A percentile compares a stretch with the other conserved stretches of the same genome.
phyloP scores from a whole-genome alignment of 2,113 vertebrate genomes.

The Micronisus gabar region DNA sequence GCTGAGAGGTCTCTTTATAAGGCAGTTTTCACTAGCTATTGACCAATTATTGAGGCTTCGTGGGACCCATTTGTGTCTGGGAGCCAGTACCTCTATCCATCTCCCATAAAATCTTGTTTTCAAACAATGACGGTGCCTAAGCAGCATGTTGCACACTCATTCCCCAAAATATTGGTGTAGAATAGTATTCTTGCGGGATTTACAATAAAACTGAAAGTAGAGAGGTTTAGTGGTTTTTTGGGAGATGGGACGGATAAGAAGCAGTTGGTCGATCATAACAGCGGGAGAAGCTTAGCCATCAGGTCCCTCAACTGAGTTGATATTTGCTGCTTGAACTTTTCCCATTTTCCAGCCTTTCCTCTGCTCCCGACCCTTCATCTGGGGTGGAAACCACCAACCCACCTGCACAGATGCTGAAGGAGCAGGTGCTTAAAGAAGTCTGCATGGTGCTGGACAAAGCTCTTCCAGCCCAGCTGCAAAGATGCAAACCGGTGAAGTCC shows the following conservation, averaged over 20 bases:
- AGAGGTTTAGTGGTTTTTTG: accelerated
- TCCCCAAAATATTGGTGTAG: accelerated
- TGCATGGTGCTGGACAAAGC: neutral
- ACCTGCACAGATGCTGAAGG: accelerated
- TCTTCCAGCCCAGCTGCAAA: neutral
- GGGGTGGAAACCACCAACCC: neutral
- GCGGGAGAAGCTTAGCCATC: neutral
- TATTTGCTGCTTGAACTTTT: neutral
- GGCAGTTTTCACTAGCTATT: neutral
- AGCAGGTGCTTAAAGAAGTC: neutral
- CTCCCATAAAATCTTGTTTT: neutral
- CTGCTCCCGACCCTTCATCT: neutral
- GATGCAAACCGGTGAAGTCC: neutral
- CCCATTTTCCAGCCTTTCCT: neutral
- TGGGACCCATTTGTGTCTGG: neutral
- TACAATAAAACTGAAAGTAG: neutral
- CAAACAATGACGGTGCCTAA: accelerated
- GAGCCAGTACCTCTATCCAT: neutral
- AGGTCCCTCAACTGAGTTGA: neutral
- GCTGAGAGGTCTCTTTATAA: neutral
- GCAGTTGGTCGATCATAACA: neutral
- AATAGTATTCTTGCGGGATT: neutral
- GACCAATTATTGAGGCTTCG: neutral
- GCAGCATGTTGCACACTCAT: neutral
- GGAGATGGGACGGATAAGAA: neutral